phyloP scores from a whole-genome alignment of 2,888 invertebrate genomes.

The Drosophila acutilabella region DNA sequence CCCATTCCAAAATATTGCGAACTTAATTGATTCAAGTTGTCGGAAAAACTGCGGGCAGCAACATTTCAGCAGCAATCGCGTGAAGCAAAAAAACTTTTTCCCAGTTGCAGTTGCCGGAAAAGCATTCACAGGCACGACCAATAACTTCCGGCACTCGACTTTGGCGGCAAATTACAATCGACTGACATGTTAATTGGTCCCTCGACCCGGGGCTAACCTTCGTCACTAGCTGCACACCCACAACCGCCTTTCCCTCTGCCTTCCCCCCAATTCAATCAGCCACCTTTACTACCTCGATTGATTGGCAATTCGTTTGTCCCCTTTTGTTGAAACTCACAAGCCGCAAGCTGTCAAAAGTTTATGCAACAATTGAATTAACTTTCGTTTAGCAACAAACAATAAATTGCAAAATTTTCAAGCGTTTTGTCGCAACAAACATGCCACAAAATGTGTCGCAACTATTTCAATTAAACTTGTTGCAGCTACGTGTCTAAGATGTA shows the following conservation, averaged over 20 bases:
- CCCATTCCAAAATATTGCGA: constrained; percentile 21
- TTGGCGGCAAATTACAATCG: constrained; percentile 58
- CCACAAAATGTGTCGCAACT: constrained; percentile 1
- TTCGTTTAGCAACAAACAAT: background rate
- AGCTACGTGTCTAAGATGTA: background rate
- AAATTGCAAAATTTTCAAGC: background rate
- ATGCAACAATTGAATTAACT: constrained; percentile 47
- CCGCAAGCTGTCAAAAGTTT: constrained; percentile 55
- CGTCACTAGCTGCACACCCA: background rate
- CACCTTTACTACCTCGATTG: constrained; percentile 22
- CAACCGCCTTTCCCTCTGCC: background rate
- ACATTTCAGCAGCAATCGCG: constrained; percentile 57
- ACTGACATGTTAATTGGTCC: constrained; percentile 75
- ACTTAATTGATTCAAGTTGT: constrained; percentile 67
- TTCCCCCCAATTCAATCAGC: no score
- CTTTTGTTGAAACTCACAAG: constrained; percentile 3
- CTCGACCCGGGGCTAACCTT: background rate
- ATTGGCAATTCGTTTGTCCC: constrained; percentile 43
- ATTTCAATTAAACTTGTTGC: background rate
- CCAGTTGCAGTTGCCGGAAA: constrained; percentile 24
- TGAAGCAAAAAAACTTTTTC: constrained; percentile 36
- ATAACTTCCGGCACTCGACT: constrained; percentile 69
- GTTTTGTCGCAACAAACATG: constrained; percentile 4
- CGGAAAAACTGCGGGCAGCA: constrained; percentile 36
- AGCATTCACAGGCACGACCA: constrained; percentile 65